Evolutionary conservation across 1,140 invertebrate species (phyloP).

Genomic region (Aphis gossypii): DNA sequence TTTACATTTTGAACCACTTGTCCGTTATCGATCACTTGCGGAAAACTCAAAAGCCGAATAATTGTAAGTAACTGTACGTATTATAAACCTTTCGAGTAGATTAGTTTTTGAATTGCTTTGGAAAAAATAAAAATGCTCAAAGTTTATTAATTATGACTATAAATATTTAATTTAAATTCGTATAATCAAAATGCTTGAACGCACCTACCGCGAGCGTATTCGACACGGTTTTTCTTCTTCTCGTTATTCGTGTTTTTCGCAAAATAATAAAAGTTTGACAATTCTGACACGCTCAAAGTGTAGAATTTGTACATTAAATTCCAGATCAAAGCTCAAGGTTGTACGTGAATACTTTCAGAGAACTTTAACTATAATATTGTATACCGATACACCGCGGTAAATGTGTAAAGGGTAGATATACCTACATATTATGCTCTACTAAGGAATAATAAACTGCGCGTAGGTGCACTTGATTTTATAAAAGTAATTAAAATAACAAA

Average conservation of each 20-base stretch:
- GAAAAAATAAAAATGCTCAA: neutral
- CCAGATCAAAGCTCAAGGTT: neutral
- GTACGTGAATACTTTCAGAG: neutral
- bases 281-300: neutral
- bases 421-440: neutral
- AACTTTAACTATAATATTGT: neutral
- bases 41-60: neutral
- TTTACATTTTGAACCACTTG: neutral
- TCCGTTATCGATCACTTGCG: neutral
- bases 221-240: neutral
- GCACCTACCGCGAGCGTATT: neutral
- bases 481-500: neutral
- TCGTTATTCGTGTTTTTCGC: neutral
- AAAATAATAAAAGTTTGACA: slow-evolving; percentile 5
- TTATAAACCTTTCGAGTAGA: neutral
- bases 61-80: neutral
- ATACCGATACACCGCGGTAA: neutral
- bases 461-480: neutral
- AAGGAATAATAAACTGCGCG: neutral
- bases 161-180: neutral
- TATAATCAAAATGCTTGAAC: neutral
- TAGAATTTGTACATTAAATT: neutral
- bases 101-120: neutral
- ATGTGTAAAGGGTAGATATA: neutral
- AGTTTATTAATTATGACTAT: neutral